These are phyloP conservation scores for Choloepus hoffmanni DNA, from an alignment of 2,113 vertebrate species.

Conservation along the genomic window DNA sequence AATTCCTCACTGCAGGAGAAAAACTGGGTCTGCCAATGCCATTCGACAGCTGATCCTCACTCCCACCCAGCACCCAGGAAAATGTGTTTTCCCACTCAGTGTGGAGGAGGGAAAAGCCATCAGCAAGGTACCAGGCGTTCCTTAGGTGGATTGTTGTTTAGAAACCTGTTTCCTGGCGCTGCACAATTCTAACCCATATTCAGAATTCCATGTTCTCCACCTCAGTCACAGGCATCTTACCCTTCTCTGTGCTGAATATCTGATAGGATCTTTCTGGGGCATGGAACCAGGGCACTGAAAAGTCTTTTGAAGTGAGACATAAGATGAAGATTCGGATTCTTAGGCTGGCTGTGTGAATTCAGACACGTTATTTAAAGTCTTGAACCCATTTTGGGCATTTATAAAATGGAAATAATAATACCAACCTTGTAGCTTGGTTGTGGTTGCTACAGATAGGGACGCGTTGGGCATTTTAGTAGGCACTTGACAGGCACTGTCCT, in stretches of 20 bases:
- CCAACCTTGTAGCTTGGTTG: not conserved
- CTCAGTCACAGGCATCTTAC: not conserved
- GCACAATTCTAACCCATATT: not conserved
- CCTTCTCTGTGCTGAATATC: not conserved
- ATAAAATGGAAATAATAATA: constrained; percentile 43
- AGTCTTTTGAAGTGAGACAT: not conserved
- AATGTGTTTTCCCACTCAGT: not conserved
- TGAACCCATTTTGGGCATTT: constrained; percentile 35
- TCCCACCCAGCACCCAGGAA: not conserved
- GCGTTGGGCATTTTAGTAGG: not conserved
- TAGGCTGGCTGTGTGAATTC: not conserved
- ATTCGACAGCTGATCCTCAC: not conserved
- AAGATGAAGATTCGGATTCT: constrained; percentile 15
- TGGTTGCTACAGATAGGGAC: not conserved
- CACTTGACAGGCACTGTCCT: not conserved
- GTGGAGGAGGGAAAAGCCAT: not conserved
- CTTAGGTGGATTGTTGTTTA: not conserved
- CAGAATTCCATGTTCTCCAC: not conserved
- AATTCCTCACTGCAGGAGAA: not conserved
- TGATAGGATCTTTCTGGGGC: not conserved
- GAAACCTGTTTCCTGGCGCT: not conserved
- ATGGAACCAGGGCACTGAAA: not conserved
- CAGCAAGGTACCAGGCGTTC: not conserved
- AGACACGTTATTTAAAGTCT: not conserved
- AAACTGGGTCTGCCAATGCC: not conserved